Base-by-base conservation (phyloP, 2,888 invertebrate species). In the Blera fallax region DNA sequence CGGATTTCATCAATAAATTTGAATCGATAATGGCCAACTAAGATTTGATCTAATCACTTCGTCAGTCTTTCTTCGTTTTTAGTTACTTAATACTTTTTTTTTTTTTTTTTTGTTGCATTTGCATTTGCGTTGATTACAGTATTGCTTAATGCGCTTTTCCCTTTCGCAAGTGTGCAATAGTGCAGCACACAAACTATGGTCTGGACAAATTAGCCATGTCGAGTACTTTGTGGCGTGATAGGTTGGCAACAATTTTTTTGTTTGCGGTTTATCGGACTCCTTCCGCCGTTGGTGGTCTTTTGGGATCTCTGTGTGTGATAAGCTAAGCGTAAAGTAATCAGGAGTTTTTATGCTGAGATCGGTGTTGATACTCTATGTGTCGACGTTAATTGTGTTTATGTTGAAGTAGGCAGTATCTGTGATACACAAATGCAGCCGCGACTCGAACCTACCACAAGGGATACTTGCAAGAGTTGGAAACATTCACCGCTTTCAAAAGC, bases 41-140 rank as follows among this genome's bases (percentile, higher is more conserved):
- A 85, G 85, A 85, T 81, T 85, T 77, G 76, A 85, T 80, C 80
- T 76, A 85, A 85, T 85, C 85, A 85, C 81, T 80, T 76, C 70
- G 84, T 84, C 84, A 62, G 74, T 67, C 76, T 56, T 79, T 79
- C 74, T 56, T 84, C 69, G 84, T 34, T 58, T 69, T 74, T 50
- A 69, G 67, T 69, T 84, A 69, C 83, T 74, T 79, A 69, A 69
- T 73, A 65, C 72, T 14, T 65, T 80, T 64, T 50, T 37, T 18
- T 43, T 27, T 48, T 64, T 64, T 27, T 29, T 48, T 76, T 27
- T 52, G 2, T 48, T 16, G 14, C n/a, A n/a, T n/a, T n/a, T n/a
- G n/a, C n/a, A n/a, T n/a, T 8, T n/a, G 70, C 58, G 58, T 77
- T 78, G 58, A 77, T 82, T 77, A 77, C 60, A 16, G 45, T 67